A percentile compares a stretch with the other conserved stretches of the same genome.
These are phyloP conservation scores for Myotis planiceps DNA, from an alignment of 2,797 vertebrate genomes.

Conservation along the genomic window DNA sequence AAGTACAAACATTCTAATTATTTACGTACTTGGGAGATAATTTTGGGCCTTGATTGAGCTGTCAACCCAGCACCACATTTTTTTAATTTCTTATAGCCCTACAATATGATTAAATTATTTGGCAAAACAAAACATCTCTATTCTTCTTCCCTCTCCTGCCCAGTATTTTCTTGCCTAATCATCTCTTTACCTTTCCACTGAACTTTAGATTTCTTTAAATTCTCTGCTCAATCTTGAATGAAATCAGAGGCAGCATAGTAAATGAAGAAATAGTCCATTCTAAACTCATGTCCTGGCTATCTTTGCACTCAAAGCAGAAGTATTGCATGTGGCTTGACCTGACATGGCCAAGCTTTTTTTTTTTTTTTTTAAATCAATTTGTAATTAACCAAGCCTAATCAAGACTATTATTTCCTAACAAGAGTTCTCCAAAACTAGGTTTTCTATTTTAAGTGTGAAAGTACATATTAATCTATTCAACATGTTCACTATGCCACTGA, in stretches of 20 bases:
- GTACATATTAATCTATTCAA: not conserved
- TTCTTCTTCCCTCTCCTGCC: too few species aligned
- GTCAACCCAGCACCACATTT: not conserved
- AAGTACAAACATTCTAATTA: conserved; percentile 4
- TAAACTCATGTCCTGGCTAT: not conserved
- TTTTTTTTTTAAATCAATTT: not conserved
- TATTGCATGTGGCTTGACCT: not conserved
- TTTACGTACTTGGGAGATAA: not conserved
- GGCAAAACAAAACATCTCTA: conserved; percentile 3
- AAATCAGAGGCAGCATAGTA: not conserved
- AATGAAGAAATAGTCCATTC: conserved; percentile 18
- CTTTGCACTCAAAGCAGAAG: not conserved
- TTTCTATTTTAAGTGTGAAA: not conserved
- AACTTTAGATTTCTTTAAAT: conserved; percentile 3
- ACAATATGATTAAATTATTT: not conserved
- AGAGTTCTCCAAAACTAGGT: not conserved
- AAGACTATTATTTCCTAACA: conserved; percentile 12
- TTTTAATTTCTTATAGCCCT: conserved; percentile 24
- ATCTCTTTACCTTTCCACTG: not conserved
- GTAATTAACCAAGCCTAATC: conserved; percentile 19
- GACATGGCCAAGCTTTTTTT: not conserved
- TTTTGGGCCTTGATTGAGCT: not conserved
- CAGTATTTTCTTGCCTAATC: conserved; percentile 2
- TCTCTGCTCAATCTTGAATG: not conserved
- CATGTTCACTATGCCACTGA: not conserved